Base-by-base conservation (phyloP, 2,113 vertebrate genomes). In the Psophia crepitans region DNA sequence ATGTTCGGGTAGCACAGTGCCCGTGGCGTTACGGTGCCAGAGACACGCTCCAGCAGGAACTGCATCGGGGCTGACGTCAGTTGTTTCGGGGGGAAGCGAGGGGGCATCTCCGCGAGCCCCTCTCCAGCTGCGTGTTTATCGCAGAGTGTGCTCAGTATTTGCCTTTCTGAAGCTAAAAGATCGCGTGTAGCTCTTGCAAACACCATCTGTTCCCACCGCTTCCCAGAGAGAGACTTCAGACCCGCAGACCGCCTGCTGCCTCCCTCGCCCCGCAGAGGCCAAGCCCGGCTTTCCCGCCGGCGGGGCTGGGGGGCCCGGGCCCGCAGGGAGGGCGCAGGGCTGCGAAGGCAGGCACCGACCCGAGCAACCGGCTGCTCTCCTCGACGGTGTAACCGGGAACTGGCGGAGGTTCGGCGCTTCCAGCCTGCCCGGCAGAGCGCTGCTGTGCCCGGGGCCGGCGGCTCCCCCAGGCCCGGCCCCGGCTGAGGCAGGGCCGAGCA, bases 101-200 rank as follows among this genome's bases (percentile, higher is more conserved):
- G 28, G 23, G 10, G 13, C 19, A 1, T 9, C 63, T 18, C 53
- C 2, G 58, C 14, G 9, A 14, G 68, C 39, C 44, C 17, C 12
- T 11, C 53, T 46, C n/a, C 64, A 6, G 0, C 53, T 2, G 39
- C 15, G 0, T 1, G 39, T 18, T 35, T 54, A 37, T 1, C 9
- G 9, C 3, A 17, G 41, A 35, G 51, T 1, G 2, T 26, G n/a
- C n/a, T 58, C 73, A 20, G 0, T 9, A 4, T 30, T 35, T 51
- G 37, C 30, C 43, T 33, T 30, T 4, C 16, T 5, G 27, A 17
- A 74, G 77, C n/a, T 3, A 2, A 71, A 44, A 26, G 28, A 43
- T 13, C 5, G 22, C 20, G 0, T 6, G 54, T 4, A 14, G 70
- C 39, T 0, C 46, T 46, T 1, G 8, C 32, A 65, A 66, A 5